Conservation (phyloP, 2,888 invertebrate genomes). For the Automeris io region DNA sequence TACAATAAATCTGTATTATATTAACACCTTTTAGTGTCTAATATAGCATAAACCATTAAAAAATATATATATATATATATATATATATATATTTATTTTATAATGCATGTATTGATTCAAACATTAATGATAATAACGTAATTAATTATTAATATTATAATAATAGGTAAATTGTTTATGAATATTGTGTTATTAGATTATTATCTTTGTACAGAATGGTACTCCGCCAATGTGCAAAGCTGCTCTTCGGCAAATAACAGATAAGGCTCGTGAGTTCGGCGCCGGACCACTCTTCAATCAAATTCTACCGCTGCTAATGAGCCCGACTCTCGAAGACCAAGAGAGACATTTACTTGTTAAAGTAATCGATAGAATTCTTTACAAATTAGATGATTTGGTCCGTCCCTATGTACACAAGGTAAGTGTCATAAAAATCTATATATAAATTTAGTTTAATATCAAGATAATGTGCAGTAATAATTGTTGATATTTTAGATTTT, state of each 20-base stretch:
- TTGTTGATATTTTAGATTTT: constrained; percentile 81
- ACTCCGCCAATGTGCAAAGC: constrained; percentile 99
- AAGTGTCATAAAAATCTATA: constrained; percentile 19
- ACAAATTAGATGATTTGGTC: constrained; percentile 98
- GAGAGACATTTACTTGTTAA: constrained; percentile 99
- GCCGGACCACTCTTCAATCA: constrained; percentile 99
- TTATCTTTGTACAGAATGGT: constrained; percentile 81
- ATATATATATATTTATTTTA: too few relatives aligned
- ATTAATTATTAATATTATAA: background rate
- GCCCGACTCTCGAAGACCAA: constrained; percentile 99
- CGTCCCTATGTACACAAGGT: constrained; percentile 99
- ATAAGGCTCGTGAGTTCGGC: constrained; percentile 98
- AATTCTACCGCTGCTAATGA: constrained; percentile 99
- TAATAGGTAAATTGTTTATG: background rate
- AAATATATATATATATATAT: too few relatives aligned
- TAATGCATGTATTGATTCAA: too few relatives aligned
- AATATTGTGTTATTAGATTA: background rate
- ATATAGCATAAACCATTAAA: too few relatives aligned
- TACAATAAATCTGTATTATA: too few relatives aligned
- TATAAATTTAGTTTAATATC: too few relatives aligned
- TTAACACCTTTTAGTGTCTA: too few relatives aligned
- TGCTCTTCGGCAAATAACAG: constrained; percentile 97
- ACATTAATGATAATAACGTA: too few relatives aligned
- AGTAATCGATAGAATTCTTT: constrained; percentile 98
- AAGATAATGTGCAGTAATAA: too few relatives aligned